Percentiles rank a stretch among this genome's conserved stretches.
Conservation (phyloP, 2,888 invertebrate genomes). For the Hedya salicella region DNA sequence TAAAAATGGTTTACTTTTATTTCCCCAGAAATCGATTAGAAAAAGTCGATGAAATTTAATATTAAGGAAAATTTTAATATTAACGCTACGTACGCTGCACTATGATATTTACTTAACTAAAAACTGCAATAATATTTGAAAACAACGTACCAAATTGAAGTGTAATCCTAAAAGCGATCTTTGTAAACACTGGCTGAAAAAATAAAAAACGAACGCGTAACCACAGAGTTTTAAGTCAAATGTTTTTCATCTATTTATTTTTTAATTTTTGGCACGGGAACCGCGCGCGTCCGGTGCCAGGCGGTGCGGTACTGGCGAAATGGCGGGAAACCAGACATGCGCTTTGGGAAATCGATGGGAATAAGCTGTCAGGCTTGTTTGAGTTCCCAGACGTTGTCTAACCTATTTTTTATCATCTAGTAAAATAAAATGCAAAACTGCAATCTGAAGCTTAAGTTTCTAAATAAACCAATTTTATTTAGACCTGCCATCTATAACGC, state of each 20-base stretch:
- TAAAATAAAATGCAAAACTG: not conserved
- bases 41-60: not conserved
- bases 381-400: conserved; percentile 35
- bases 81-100: not conserved
- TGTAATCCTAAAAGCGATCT: conserved; percentile 22
- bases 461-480: not conserved
- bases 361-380: conserved; percentile 44
- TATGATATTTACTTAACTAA: conserved; percentile 15
- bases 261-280: conserved; percentile 45
- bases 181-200: conserved; percentile 37
- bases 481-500: no score
- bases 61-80: not conserved
- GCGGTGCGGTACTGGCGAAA: conserved; percentile 61
- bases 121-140: conserved; percentile 4
- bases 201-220: conserved; percentile 27
- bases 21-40: not conserved
- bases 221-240: conserved; percentile 23
- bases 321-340: conserved; percentile 76
- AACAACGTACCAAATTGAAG: conserved; percentile 24
- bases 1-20: conserved; percentile 8
- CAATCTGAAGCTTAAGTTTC: not conserved
- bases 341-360: conserved; percentile 80
- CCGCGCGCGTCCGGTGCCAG: conserved; percentile 50
- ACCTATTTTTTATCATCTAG: conserved; percentile 18
- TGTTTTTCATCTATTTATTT: conserved; percentile 44